phyloP scores from a whole-genome alignment of 2,113 vertebrate genomes.

The Pituophis catenifer region DNA sequence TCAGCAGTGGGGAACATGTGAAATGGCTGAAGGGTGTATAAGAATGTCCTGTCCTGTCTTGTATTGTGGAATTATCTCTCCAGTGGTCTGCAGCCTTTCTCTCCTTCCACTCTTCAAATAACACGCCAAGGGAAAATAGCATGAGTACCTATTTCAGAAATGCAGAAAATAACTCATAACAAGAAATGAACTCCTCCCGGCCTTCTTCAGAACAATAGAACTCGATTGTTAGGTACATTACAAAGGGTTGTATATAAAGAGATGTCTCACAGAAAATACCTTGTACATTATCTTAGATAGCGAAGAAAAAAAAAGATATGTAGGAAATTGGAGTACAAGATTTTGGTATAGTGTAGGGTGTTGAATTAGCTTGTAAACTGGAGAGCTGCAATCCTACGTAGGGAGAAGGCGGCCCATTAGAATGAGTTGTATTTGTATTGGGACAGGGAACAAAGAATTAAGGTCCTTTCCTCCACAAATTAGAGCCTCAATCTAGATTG shows the following conservation, averaged over 20 bases:
- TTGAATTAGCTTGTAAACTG: background rate
- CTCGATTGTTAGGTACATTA: background rate
- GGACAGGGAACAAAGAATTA: background rate
- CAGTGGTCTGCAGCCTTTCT: background rate
- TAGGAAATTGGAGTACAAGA: background rate
- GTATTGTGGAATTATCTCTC: background rate
- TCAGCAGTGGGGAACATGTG: background rate
- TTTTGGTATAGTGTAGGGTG: background rate
- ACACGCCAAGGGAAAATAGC: background rate
- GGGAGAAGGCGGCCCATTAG: background rate
- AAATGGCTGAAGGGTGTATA: background rate
- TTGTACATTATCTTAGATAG: background rate
- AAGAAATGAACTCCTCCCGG: background rate
- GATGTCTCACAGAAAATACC: background rate
- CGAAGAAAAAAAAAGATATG: background rate
- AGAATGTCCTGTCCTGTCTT: background rate
- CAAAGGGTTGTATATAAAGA: background rate
- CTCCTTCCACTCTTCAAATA: background rate
- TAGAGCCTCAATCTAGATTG: background rate
- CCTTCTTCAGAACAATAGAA: background rate
- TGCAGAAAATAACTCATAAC: background rate
- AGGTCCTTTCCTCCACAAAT: background rate
- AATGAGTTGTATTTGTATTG: background rate
- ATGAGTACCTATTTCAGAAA: background rate
- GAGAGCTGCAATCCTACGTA: background rate